phyloP scores from a whole-genome alignment of 2,113 vertebrate species.

The Takifugu flavidus region DNA sequence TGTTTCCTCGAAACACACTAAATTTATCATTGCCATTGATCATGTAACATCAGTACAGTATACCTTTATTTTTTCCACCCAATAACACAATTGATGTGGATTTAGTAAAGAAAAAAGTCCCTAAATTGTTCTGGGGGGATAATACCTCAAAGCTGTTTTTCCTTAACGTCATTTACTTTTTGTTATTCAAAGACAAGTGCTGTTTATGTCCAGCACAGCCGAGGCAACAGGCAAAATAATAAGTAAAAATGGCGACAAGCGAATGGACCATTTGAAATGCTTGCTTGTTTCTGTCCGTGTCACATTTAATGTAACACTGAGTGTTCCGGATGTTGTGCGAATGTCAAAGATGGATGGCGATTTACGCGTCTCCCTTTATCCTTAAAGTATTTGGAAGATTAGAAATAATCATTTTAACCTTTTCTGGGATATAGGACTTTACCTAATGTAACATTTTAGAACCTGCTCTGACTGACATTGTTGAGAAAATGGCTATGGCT shows the following conservation, averaged over 20 bases:
- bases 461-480: not conserved
- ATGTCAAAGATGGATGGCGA: slow-evolving; percentile 64
- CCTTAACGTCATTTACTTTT: too few relatives aligned
- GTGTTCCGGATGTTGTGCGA: slow-evolving; percentile 50
- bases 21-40: too few relatives aligned
- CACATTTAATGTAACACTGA: not conserved
- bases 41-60: too few relatives aligned
- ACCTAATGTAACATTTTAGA: not conserved
- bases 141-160: too few relatives aligned
- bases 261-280: slow-evolving; percentile 8
- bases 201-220: not conserved
- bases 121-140: too few relatives aligned
- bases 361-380: slow-evolving; percentile 8
- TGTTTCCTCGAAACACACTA: too few relatives aligned
- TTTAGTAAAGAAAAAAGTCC: too few relatives aligned
- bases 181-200: not conserved
- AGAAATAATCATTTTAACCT: not conserved
- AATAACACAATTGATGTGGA: too few relatives aligned
- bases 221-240: not conserved
- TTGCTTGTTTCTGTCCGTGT: slow-evolving; percentile 23
- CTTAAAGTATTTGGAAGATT: not conserved
- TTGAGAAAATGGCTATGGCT: slow-evolving; percentile 46
- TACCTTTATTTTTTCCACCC: too few relatives aligned
- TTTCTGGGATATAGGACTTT: not conserved
- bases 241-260: not conserved